Evolutionary conservation across 2,113 vertebrate species (phyloP), one percentile per base, ranked within the genome.

Genomic region (Scomber scombrus): DNA sequence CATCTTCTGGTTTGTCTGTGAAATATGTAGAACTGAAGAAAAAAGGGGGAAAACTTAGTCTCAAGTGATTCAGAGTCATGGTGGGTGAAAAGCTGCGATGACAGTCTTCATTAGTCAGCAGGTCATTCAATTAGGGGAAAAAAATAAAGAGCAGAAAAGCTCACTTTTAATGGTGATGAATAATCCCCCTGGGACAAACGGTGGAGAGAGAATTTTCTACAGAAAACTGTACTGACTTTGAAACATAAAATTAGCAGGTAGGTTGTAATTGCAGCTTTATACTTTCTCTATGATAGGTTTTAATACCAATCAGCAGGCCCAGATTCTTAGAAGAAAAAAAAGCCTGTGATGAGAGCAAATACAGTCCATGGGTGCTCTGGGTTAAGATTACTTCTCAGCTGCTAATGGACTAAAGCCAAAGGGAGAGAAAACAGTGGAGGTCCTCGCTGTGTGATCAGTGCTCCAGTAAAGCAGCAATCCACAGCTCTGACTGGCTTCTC

Each of bases 41-140:
- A 61, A 47, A 11, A 3, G 29, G 11, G 31, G 23, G 12, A 16
- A 67, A 75, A 75, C 18, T 65, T 34, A 18, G 64, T 87, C 77
- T 87, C 51, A 5, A 73, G 72, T 71, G 65, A 58, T 68, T 70
- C 26, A 9, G 49, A 83, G 50, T 87, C 69, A 68, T 62, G 69
- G 69, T 78, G 51, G 76, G 83, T 77, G 75, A 80, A 81, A 79
- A 11, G 65, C 74, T 75, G 69, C 16, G 58, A 88, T 83, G 80
- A 85, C 84, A 86, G 81, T 75, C 60, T 65, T 78, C 84, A 87
- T 92, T 88, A 85, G 84, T 88, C 83, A 91, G 85, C 67, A 51
- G 67, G 81, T 85, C 73, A 71, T 81, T 90, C 80, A 83, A 61
- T 82, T 78, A 73, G 50, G 52, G 68, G 50, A 45, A 26, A 70